A percentile compares a stretch with the other conserved stretches of the same genome.
Evolutionary conservation across 2,797 vertebrate species (phyloP).

Genomic region (Neostethus bicornis): DNA sequence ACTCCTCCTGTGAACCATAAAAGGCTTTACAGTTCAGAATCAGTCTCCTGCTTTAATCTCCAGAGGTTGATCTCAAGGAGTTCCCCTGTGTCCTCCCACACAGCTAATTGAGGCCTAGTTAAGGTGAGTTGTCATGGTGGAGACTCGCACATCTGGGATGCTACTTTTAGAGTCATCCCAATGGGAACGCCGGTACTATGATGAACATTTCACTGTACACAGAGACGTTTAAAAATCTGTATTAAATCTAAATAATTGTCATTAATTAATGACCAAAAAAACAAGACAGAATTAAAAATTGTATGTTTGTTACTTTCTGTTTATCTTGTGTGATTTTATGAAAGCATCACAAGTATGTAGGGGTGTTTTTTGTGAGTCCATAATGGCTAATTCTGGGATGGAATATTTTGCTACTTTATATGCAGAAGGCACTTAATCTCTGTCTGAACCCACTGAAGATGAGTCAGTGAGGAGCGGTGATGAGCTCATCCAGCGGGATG

Average conservation of each 20-base stretch:
- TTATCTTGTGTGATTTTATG: not conserved
- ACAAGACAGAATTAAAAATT: no score
- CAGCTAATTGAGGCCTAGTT: conserved; percentile 68
- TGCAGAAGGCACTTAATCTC: conserved; percentile 36
- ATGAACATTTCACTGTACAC: conserved; percentile 33
- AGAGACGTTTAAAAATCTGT: not conserved
- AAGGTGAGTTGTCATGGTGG: conserved; percentile 66
- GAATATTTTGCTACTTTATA: conserved; percentile 45
- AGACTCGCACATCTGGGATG: conserved; percentile 53
- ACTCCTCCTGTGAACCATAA: conserved; percentile 41
- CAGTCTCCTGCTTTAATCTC: conserved; percentile 30
- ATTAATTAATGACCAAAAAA: no score
- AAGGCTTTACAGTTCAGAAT: conserved; percentile 37
- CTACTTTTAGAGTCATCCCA: conserved; percentile 66
- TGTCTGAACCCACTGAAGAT: conserved; percentile 23
- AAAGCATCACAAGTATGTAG: not conserved
- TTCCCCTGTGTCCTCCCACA: conserved; percentile 59
- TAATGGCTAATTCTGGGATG: conserved; percentile 27
- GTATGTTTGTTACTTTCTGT: not conserved
- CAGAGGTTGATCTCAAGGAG: conserved; percentile 31
- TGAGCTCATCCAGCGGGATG: conserved; percentile 36
- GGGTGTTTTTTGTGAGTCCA: conserved; percentile 21
- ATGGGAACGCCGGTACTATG: conserved; percentile 34
- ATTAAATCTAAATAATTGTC: not conserved
- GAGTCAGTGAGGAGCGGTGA: conserved; percentile 43